Evolutionary conservation across 2,888 invertebrate genomes (phyloP).

Genomic region (Ischnura elegans): DNA sequence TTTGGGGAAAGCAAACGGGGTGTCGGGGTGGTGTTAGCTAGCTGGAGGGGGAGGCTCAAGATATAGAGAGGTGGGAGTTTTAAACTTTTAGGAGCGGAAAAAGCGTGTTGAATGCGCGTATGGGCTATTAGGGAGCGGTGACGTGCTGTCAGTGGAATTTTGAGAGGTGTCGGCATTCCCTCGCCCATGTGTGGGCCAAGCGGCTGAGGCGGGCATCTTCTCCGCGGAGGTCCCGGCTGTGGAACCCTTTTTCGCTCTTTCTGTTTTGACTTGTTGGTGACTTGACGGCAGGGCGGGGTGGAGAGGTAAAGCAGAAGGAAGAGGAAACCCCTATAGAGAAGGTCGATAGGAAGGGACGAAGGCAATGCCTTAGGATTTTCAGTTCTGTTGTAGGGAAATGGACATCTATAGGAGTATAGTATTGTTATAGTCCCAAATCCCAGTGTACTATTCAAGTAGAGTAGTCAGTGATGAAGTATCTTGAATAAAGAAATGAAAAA

Average conservation of each 20-base stretch:
- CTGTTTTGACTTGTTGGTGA: background rate
- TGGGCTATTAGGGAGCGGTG: background rate
- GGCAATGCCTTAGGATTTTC: background rate
- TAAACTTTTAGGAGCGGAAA: no score
- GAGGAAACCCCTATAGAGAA: background rate
- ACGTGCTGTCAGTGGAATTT: constrained; percentile 1
- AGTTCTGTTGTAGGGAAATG: no score
- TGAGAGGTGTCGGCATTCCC: background rate
- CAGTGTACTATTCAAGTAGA: no score
- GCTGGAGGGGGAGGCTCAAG: background rate
- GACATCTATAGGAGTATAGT: no score
- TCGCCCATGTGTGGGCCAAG: background rate
- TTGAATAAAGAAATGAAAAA: no score
- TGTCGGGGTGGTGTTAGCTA: background rate
- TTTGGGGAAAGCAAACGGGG: background rate
- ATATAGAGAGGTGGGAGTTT: background rate
- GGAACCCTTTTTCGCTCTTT: background rate
- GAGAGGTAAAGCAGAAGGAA: background rate
- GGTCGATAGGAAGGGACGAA: background rate
- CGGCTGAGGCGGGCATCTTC: background rate
- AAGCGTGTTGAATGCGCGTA: background rate
- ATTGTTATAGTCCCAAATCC: no score
- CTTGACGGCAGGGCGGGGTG: background rate
- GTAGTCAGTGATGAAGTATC: no score
- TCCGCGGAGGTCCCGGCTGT: background rate